Percentiles rank a stretch among this genome's conserved stretches.
These are phyloP conservation scores for Sprattus sprattus DNA, from an alignment of 2,113 vertebrate species.

Conservation along the genomic window DNA sequence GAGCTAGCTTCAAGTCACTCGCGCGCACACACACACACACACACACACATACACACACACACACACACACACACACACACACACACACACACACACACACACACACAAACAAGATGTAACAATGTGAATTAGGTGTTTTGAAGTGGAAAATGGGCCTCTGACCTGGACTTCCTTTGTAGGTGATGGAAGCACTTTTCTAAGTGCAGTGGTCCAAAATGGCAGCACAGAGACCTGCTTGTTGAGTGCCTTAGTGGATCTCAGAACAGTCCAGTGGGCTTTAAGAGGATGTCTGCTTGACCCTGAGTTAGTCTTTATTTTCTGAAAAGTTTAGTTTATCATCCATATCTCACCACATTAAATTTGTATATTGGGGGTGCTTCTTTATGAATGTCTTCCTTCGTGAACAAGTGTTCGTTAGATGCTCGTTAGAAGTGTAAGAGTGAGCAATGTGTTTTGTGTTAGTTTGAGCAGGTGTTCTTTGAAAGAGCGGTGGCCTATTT, in stretches of 20 bases:
- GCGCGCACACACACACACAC: constrained; percentile 11
- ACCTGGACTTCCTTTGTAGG: too few species aligned
- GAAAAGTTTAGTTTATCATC: neutral
- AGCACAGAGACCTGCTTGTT: neutral
- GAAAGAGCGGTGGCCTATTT: too few species aligned
- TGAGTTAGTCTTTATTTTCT: neutral
- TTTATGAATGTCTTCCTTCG: too few species aligned
- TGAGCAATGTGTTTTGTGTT: neutral
- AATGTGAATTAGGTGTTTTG: too few species aligned
- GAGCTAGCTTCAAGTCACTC: too few species aligned
- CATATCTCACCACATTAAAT: neutral
- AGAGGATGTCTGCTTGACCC: neutral
- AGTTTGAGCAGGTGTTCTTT: neutral
- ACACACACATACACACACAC: neutral
- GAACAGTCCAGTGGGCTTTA: neutral
- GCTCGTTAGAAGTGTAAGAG: too few species aligned
- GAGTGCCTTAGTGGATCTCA: neutral
- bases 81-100: constrained; percentile 12
- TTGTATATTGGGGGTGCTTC: neutral
- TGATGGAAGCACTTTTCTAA: too few species aligned
- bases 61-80: constrained; percentile 13
- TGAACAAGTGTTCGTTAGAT: too few species aligned
- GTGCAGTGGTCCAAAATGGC: neutral
- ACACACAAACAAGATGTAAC: neutral
- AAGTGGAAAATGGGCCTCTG: too few species aligned